Conservation (phyloP, 64 coral and sea anemone genomes). For the Actinia tenebrosa region DNA sequence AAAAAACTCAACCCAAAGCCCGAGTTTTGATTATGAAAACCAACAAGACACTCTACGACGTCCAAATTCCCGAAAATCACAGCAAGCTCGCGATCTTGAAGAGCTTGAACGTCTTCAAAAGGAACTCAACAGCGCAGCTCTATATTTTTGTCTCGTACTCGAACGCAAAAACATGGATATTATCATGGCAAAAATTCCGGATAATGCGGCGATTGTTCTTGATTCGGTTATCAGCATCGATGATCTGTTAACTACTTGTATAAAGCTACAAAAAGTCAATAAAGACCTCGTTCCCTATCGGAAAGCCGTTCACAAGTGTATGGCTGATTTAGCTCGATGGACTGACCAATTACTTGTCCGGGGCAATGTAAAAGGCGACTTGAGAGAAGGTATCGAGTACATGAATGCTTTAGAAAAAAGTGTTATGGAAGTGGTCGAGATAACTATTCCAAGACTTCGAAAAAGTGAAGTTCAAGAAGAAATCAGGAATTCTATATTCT, state of each 20-base stretch:
- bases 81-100: slow-evolving; percentile 76
- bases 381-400: slow-evolving; percentile 74
- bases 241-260: slow-evolving; percentile 79
- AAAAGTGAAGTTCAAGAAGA: slow-evolving; percentile 89
- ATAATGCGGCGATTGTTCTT: slow-evolving; percentile 80
- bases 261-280: slow-evolving; percentile 66
- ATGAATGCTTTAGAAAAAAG: slow-evolving; percentile 61
- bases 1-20: slow-evolving; percentile 23
- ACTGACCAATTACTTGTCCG: slow-evolving; percentile 75
- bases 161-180: slow-evolving; percentile 81
- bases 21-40: not conserved
- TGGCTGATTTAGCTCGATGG: slow-evolving; percentile 82
- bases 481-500: slow-evolving; percentile 94
- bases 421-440: slow-evolving; percentile 73
- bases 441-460: slow-evolving; percentile 66
- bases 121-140: slow-evolving; percentile 66
- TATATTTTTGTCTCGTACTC: slow-evolving; percentile 88
- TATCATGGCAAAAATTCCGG: slow-evolving; percentile 90
- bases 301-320: slow-evolving; percentile 70
- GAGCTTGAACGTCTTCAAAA: slow-evolving; percentile 89
- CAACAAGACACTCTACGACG: not conserved
- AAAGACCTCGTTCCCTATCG: slow-evolving; percentile 67
- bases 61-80: slow-evolving; percentile 25
- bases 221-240: slow-evolving; percentile 95
- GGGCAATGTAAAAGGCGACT: slow-evolving; percentile 65